These are phyloP conservation scores for Araneus ventricosus DNA, from an alignment of 1,140 invertebrate species.

Conservation along the genomic window DNA sequence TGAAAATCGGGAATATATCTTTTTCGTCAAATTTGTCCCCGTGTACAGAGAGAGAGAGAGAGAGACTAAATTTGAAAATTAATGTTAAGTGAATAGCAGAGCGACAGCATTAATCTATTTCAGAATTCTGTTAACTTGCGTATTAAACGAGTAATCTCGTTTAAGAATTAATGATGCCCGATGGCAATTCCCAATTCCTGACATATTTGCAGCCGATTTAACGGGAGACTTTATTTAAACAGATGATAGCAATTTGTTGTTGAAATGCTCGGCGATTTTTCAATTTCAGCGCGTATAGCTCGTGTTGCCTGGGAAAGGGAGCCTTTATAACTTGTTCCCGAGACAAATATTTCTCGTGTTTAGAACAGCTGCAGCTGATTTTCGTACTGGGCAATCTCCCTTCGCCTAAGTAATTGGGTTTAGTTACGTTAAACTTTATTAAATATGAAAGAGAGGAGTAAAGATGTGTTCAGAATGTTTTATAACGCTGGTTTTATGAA, in stretches of 20 bases:
- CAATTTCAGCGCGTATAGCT: background rate
- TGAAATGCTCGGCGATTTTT: conserved; percentile 26
- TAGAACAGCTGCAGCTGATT: conserved; percentile 11
- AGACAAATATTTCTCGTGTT: conserved; percentile 36
- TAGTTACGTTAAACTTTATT: conserved; percentile 29
- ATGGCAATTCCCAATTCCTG: conserved; percentile 18
- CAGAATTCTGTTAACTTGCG: conserved; percentile 29
- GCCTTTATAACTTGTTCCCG: conserved; percentile 18
- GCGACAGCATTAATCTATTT: conserved; percentile 32
- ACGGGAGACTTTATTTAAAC: conserved; percentile 37
- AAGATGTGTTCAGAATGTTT: conserved; percentile 13
- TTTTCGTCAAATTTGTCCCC: conserved; percentile 13
- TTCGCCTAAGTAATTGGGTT: conserved; percentile 21
- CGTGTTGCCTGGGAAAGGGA: background rate
- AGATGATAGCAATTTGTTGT: conserved; percentile 40
- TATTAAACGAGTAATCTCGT: conserved; percentile 30
- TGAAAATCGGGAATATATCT: background rate
- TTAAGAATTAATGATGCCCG: conserved; percentile 25
- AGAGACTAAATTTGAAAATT: conserved; percentile 35
- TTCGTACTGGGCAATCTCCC: background rate
- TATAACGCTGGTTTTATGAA: conserved; percentile 11
- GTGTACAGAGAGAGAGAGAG: background rate
- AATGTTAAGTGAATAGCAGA: conserved; percentile 26
- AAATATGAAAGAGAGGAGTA: conserved; percentile 4
- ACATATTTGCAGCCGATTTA: conserved; percentile 40